phyloP scores from a whole-genome alignment of 2,888 invertebrate genomes.

The Rhagium mordax region DNA sequence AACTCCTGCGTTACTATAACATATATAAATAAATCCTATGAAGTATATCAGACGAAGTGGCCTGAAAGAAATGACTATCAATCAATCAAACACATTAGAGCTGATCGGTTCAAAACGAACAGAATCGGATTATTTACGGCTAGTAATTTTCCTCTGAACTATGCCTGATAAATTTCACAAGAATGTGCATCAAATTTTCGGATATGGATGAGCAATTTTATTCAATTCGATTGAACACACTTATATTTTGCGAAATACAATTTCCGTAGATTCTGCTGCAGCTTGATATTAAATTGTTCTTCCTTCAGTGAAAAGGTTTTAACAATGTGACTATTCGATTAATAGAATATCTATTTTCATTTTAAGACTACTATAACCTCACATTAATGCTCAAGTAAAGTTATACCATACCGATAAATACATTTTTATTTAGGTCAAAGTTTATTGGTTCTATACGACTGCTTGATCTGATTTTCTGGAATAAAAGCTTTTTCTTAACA shows the following conservation, averaged over 20 bases:
- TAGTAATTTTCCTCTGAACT: not conserved
- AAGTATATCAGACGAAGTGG: not conserved
- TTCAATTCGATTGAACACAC: not conserved
- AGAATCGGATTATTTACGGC: not conserved
- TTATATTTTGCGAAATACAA: not conserved
- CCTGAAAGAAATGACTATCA: not conserved
- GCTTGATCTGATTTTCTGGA: not conserved
- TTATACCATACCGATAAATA: constrained; percentile 3
- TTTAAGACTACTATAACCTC: not conserved
- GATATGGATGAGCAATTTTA: not conserved
- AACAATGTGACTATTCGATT: not conserved
- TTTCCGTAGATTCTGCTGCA: not conserved
- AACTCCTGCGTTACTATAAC: too few species aligned
- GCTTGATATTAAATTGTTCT: too few species aligned
- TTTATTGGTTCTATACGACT: not conserved
- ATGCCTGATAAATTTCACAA: not conserved
- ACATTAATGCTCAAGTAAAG: not conserved
- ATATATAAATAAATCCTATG: too few species aligned
- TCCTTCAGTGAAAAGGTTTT: not conserved
- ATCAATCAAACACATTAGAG: not conserved
- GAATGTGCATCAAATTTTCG: not conserved
- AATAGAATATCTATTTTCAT: not conserved
- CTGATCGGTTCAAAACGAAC: not conserved
- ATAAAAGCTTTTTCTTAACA: not conserved
- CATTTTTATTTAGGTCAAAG: constrained; percentile 13